phyloP scores from a whole-genome alignment of 2,113 vertebrate species.

The Gallinago undulata region DNA sequence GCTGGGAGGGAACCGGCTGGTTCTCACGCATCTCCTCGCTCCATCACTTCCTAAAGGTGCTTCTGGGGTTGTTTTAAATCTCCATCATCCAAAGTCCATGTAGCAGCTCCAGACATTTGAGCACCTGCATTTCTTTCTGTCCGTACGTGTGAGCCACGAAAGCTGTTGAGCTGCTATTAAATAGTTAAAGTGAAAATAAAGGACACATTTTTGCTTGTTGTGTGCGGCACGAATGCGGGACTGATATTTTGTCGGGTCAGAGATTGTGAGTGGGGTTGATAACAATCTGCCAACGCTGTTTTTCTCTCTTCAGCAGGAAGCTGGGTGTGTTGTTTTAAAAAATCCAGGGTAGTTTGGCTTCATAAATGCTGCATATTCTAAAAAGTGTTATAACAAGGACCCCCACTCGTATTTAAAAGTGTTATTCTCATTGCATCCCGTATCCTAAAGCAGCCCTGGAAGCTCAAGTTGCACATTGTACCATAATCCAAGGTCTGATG shows the following conservation, averaged over 20 bases:
- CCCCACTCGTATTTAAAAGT: not conserved
- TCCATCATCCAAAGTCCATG: not conserved
- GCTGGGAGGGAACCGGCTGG: not conserved
- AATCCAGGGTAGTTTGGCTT: not conserved
- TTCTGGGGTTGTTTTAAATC: not conserved
- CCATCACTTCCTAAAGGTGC: not conserved
- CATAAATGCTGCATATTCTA: not conserved
- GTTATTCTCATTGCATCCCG: not conserved
- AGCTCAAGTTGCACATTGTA: not conserved
- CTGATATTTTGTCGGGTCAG: conserved; percentile 15
- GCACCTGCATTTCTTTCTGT: not conserved
- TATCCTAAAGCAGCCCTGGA: not conserved
- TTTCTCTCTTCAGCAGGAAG: conserved; percentile 19
- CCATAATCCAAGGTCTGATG: not conserved
- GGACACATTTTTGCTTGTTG: not conserved
- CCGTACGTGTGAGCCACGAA: not conserved
- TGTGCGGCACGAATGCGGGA: not conserved
- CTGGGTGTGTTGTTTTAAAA: conserved; percentile 7
- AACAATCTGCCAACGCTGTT: conserved; percentile 9
- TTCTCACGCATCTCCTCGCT: not conserved
- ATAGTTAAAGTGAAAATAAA: not conserved
- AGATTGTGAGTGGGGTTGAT: not conserved
- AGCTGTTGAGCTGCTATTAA: not conserved
- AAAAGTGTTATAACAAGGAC: not conserved
- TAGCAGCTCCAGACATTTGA: not conserved